Base-by-base conservation (phyloP, 2,888 invertebrate genomes). In the Spisula solida region DNA sequence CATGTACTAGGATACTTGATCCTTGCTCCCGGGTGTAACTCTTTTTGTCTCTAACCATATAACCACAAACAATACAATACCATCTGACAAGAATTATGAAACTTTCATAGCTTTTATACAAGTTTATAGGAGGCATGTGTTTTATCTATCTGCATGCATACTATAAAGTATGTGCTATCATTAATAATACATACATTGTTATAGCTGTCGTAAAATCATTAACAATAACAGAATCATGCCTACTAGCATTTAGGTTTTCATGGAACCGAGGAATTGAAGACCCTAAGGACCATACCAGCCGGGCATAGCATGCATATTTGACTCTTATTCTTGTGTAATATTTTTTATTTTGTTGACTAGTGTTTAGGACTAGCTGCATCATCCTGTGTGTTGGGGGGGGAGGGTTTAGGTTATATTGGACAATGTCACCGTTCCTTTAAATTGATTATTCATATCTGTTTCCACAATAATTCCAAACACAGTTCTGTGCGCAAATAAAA, bases 141-240 rank as follows among this genome's bases (percentile, higher is more conserved):
- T 25, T 20, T 66, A 6, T 66, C 25, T 66, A 66, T 66, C 60
- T 66, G 1, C 25, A 66, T 66, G n/a, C 4, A 66, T 66, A 25
- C n/a, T 25, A 66, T 25, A 66, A 56, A 2, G 25, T 25, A 66
- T 25, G 8, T n/a, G 41, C 41, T 12, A 66, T 25, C 60, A 25
- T 66, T 25, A 66, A 66, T 66, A 66, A 66, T 66, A n/a, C 60
- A 66, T 25, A 25, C 60, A 66, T 25, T 66, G 60, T 66, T 66
- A 66, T 25, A 66, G 5, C 12, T 25, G 6, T 66, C 8, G 25
- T n/a, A n/a, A 10, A 25, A 66, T 66, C 20, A 25, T 25, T n/a
- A 66, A 66, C 25, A 25, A 25, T 25, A 5, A 66, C 25, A 25
- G 10, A 66, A 66, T 25, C 60, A 66, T 66, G 60, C 60, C n/a